phyloP scores from a whole-genome alignment of 2,113 vertebrate species.

The Tenebrosternarchus preto region DNA sequence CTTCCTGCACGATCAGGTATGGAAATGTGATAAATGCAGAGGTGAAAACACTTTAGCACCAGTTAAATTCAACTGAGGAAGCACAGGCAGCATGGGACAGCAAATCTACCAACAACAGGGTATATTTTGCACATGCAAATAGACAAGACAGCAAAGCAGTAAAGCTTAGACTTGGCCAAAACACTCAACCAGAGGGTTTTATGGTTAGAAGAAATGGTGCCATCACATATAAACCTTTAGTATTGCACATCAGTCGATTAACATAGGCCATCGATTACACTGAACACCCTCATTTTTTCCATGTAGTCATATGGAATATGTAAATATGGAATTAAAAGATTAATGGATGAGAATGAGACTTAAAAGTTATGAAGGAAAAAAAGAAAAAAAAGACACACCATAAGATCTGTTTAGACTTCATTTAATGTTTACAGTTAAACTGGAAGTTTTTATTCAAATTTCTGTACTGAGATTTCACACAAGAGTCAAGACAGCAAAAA shows the following conservation, averaged over 20 bases:
- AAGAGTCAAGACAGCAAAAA: not conserved
- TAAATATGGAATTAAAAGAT: not conserved
- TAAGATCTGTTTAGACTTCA: not conserved
- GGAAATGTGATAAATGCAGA: not conserved
- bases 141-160: not conserved
- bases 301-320: too few relatives aligned
- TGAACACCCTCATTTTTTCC: too few relatives aligned
- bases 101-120: not conserved
- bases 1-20: not conserved
- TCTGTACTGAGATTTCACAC: not conserved
- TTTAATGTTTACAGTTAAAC: not conserved
- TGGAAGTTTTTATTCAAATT: not conserved
- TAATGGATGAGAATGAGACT: not conserved
- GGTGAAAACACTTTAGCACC: not conserved
- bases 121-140: not conserved
- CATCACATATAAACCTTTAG: not conserved
- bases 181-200: not conserved
- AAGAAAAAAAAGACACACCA: not conserved
- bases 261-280: not conserved
- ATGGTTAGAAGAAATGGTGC: not conserved
- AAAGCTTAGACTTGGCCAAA: slow-evolving; percentile 36
- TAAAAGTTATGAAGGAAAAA: not conserved
- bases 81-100: not conserved
- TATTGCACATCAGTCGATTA: not conserved
- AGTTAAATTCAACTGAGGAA: not conserved